phyloP scores from a whole-genome alignment of 2,888 invertebrate genomes.

The Margaritifera margaritifera region DNA sequence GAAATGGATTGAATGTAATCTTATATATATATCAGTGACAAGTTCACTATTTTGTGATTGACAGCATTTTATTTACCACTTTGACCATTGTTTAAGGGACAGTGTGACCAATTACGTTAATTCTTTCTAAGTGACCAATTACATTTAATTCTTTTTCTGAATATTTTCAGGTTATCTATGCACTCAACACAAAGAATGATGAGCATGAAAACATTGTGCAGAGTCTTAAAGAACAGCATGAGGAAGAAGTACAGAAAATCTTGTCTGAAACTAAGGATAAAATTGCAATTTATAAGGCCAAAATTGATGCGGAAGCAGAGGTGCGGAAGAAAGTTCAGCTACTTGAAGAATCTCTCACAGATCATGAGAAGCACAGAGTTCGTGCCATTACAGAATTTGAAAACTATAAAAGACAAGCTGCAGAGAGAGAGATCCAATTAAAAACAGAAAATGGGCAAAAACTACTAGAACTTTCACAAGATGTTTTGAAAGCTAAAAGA shows the following conservation, averaged over 20 bases:
- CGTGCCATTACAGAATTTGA: constrained; percentile 59
- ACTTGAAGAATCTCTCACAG: constrained; percentile 55
- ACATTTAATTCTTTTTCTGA: background rate
- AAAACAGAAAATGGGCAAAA: constrained; percentile 62
- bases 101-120: background rate
- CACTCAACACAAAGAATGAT: constrained; percentile 73
- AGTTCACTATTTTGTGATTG: too few relatives aligned
- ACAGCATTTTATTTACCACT: too few relatives aligned
- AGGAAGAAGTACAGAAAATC: constrained; percentile 68
- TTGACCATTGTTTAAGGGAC: too few relatives aligned
- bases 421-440: constrained; percentile 56
- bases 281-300: constrained; percentile 55
- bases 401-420: constrained; percentile 54
- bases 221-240: constrained; percentile 68
- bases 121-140: background rate
- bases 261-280: constrained; percentile 67
- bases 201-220: constrained; percentile 70
- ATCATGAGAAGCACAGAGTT: constrained; percentile 58
- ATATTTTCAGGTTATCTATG: constrained; percentile 71
- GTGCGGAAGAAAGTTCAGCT: constrained; percentile 51
- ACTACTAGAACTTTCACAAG: constrained; percentile 63
- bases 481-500: constrained; percentile 63
- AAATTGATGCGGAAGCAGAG: constrained; percentile 54
- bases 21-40: too few relatives aligned
- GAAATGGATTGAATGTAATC: too few relatives aligned